Conservation (phyloP, 2,113 vertebrate species). For the Malurus elegans region DNA sequence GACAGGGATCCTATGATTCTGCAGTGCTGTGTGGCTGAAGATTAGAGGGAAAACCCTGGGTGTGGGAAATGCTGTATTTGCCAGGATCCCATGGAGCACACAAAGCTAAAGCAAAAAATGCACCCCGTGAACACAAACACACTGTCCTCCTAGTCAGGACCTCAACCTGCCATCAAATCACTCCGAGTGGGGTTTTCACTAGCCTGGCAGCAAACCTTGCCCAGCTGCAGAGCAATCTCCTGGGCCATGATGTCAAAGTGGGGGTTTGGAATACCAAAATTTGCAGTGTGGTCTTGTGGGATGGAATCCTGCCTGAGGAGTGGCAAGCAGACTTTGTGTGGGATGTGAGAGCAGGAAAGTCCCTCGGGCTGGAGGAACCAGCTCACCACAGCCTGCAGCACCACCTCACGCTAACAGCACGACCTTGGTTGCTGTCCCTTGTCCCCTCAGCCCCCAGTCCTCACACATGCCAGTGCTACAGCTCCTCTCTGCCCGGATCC, state of each 20-base stretch:
- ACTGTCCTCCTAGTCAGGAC: neutral
- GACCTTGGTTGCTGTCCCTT: neutral
- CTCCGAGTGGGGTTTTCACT: neutral
- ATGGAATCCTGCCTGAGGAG: neutral
- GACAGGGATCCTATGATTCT: neutral
- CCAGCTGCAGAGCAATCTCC: neutral
- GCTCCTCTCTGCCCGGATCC: neutral
- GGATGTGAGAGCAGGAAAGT: neutral
- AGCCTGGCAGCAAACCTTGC: neutral
- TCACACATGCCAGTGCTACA: fast-evolving
- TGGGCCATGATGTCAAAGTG: neutral
- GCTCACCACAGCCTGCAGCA: neutral
- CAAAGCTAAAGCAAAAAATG: neutral
- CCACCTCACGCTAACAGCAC: neutral
- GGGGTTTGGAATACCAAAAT: neutral
- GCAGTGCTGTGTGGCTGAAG: fast-evolving
- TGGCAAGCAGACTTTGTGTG: neutral
- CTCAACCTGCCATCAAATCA: neutral
- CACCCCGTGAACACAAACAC: neutral
- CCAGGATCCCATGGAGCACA: neutral
- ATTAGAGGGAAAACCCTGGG: neutral
- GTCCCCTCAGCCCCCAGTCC: fast-evolving
- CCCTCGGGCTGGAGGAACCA: neutral
- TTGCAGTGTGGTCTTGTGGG: neutral
- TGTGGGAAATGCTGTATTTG: neutral